Evolutionary conservation across 2,113 vertebrate genomes (phyloP).

Genomic region (Eudorcas thomsonii): DNA sequence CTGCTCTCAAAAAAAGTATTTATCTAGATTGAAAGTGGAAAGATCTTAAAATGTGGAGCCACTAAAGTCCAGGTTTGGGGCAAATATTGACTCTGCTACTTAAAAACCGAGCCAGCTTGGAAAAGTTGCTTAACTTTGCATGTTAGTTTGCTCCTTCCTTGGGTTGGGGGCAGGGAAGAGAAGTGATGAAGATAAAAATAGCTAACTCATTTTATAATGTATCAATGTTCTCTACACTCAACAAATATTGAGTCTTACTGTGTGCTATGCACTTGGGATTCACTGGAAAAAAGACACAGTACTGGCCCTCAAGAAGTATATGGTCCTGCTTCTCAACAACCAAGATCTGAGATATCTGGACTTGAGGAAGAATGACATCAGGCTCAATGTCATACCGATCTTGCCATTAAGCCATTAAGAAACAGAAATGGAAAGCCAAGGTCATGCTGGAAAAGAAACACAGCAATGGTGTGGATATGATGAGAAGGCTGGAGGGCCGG

Average conservation of each 20-base stretch:
- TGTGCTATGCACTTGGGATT: neutral
- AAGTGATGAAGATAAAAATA: neutral
- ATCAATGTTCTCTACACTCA: neutral
- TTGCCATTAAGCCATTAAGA: neutral
- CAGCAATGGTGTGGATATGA: accelerated
- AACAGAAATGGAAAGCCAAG: neutral
- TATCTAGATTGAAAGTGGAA: neutral
- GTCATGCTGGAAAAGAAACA: neutral
- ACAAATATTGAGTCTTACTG: neutral
- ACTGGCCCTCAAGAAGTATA: neutral
- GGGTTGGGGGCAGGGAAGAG: neutral
- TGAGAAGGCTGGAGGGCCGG: neutral
- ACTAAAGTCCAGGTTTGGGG: neutral
- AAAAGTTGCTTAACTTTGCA: neutral
- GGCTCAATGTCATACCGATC: neutral
- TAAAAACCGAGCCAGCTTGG: neutral
- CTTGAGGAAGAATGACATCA: neutral
- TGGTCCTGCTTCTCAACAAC: neutral
- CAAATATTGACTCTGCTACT: neutral
- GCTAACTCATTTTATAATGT: neutral
- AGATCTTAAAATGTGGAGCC: neutral
- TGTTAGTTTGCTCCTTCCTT: neutral
- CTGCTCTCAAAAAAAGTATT: neutral
- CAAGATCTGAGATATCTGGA: neutral
- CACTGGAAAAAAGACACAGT: neutral